Conservation (phyloP, 2,888 invertebrate genomes). For the Plagiodera versicolora region DNA sequence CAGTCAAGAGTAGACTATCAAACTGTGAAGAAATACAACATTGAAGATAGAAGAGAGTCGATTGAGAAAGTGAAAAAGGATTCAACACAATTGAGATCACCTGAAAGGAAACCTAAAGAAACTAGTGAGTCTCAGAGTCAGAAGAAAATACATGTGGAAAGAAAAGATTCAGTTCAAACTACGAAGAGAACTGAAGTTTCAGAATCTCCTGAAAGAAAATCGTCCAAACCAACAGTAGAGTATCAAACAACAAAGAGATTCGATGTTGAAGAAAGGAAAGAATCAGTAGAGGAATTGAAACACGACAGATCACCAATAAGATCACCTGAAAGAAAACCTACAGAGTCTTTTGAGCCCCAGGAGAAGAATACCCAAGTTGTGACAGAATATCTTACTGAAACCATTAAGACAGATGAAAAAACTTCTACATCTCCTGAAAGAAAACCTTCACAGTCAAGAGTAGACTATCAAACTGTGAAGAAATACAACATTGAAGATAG, state of each 20-base stretch:
- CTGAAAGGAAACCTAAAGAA: too few species aligned
- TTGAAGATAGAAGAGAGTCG: too few species aligned
- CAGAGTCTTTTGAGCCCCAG: too few species aligned
- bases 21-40: neutral
- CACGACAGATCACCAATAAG: neutral
- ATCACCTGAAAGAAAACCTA: neutral
- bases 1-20: neutral
- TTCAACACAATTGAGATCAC: neutral
- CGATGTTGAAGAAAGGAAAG: too few species aligned
- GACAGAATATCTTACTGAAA: neutral
- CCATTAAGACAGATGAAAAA: neutral
- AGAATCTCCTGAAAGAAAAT: too few species aligned
- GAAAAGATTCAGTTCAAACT: neutral
- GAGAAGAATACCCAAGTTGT: neutral
- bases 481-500: neutral
- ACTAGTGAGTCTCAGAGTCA: too few species aligned
- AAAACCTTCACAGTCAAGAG: conserved; percentile 19
- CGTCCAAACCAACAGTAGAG: neutral
- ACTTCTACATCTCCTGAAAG: conserved; percentile 33
- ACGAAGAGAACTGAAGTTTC: too few species aligned
- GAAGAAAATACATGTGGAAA: too few species aligned
- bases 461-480: neutral
- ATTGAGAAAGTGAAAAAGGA: neutral
- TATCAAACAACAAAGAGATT: too few species aligned
- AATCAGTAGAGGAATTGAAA: too few species aligned